phyloP scores from a whole-genome alignment of 2,113 vertebrate species.

The Gavia stellata region DNA sequence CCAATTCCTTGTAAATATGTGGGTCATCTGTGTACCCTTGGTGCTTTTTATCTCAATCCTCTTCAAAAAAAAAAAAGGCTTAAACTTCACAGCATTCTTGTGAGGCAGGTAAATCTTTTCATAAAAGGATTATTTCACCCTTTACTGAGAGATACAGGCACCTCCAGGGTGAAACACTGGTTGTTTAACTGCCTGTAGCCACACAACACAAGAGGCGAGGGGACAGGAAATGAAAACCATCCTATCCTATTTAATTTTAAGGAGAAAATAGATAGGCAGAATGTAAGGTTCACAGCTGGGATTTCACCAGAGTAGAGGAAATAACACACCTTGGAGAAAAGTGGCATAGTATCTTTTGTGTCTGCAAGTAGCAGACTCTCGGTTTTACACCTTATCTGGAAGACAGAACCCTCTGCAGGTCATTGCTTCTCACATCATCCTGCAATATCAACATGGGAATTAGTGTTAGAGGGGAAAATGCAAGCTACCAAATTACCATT shows the following conservation, averaged over 20 bases:
- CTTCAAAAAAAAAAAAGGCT: not conserved
- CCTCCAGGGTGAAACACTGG: not conserved
- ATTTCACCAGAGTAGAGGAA: not conserved
- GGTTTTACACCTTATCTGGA: not conserved
- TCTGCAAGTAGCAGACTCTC: not conserved
- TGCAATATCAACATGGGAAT: not conserved
- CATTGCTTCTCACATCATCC: not conserved
- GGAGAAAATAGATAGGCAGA: not conserved
- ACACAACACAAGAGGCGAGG: not conserved
- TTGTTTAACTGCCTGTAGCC: constrained; percentile 20
- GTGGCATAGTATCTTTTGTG: not conserved
- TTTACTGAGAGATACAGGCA: not conserved
- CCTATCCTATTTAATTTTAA: constrained; percentile 47
- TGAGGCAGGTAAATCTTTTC: constrained; percentile 26
- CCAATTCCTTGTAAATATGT: not conserved
- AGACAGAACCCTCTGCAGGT: not conserved
- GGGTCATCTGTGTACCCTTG: not conserved
- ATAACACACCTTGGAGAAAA: not conserved
- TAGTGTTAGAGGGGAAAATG: not conserved
- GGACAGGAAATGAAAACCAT: constrained; percentile 51
- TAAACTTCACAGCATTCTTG: not conserved
- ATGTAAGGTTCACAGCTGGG: constrained; percentile 19
- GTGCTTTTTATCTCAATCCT: not conserved
- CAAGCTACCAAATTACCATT: not conserved
- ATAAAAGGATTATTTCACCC: constrained; percentile 38